Evolutionary conservation across 1,140 invertebrate genomes (phyloP).

Genomic region (Drosophila equinoxialis): DNA sequence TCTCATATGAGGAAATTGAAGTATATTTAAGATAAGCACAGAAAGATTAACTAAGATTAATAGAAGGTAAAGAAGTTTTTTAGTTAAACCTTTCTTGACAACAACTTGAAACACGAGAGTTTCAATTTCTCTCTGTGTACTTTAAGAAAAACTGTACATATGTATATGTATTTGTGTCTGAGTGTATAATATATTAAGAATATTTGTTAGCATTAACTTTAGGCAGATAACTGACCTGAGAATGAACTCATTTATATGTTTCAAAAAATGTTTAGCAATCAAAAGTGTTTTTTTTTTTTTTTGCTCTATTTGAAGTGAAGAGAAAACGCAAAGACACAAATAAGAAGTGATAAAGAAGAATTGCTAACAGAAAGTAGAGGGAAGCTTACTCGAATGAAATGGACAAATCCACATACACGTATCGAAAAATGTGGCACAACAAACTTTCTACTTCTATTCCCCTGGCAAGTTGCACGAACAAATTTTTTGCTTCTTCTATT

Average conservation of each 20-base stretch:
- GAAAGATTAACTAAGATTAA: background rate
- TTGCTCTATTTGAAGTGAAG: background rate
- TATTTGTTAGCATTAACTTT: conserved; percentile 51
- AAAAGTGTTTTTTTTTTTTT: background rate
- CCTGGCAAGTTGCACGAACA: conserved; percentile 64
- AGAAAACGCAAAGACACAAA: background rate
- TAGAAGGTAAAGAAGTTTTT: too few relatives aligned
- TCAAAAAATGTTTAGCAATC: background rate
- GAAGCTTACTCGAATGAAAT: conserved; percentile 30
- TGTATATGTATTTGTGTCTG: conserved; percentile 5
- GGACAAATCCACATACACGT: conserved; percentile 28
- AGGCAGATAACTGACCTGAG: conserved; percentile 8
- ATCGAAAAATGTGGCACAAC: conserved; percentile 62
- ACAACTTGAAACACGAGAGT: too few relatives aligned
- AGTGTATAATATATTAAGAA: conserved; percentile 15
- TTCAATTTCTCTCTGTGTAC: background rate
- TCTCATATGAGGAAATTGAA: too few relatives aligned
- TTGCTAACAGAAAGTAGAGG: background rate
- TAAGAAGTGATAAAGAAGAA: background rate
- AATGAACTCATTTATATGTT: conserved; percentile 9
- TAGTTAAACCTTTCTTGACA: too few relatives aligned
- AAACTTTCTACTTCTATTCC: conserved; percentile 68
- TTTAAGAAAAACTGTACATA: background rate
- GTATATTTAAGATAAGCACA: too few relatives aligned
- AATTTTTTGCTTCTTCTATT: conserved; percentile 6